These are phyloP conservation scores for Empidonax traillii DNA, from an alignment of 2,113 vertebrate genomes.

Conservation along the genomic window DNA sequence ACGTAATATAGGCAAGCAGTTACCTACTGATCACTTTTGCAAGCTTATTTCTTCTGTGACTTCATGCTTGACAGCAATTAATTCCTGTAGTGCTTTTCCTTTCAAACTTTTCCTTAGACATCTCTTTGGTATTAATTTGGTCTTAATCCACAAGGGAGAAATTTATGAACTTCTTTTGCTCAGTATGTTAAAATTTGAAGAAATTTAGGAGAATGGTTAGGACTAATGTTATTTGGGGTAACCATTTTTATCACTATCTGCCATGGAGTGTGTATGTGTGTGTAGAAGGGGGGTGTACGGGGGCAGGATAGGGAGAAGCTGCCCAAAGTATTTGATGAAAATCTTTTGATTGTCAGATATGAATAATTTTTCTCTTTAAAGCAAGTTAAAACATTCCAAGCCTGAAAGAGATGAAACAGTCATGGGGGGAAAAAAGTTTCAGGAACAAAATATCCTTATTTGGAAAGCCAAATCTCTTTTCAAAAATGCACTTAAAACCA, in stretches of 20 bases:
- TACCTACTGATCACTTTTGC: background rate
- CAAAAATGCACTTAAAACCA: background rate
- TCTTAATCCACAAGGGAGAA: background rate
- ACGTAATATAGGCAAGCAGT: background rate
- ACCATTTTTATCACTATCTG: background rate
- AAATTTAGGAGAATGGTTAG: background rate
- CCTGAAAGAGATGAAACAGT: background rate
- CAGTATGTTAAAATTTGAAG: background rate
- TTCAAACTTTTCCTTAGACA: background rate
- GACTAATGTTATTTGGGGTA: background rate
- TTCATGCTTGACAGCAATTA: background rate
- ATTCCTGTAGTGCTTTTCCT: background rate
- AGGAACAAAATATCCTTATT: background rate
- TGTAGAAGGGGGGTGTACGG: no score
- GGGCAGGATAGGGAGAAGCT: background rate
- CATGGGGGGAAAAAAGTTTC: rapidly evolving
- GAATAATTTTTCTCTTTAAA: background rate
- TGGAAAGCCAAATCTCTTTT: background rate
- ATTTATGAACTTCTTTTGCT: background rate
- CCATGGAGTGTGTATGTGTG: background rate
- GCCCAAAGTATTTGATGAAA: background rate
- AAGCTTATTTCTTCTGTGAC: background rate
- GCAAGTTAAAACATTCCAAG: background rate
- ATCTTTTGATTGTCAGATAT: background rate
- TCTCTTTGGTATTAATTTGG: background rate